phyloP scores from a whole-genome alignment of 2,113 vertebrate species.

The Sula dactylatra region DNA sequence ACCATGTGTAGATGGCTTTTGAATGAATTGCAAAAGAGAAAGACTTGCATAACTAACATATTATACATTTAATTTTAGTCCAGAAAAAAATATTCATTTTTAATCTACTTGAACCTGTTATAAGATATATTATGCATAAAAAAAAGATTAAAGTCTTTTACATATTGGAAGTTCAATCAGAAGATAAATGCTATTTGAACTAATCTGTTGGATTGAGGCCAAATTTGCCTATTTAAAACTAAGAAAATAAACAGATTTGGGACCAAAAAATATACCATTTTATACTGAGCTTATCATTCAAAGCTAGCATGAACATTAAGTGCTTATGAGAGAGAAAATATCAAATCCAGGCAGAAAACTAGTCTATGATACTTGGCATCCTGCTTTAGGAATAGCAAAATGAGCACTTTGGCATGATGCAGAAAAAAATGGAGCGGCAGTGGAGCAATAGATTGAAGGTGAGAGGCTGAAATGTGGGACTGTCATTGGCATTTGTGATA shows the following conservation, averaged over 20 bases:
- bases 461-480: neutral
- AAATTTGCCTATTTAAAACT: neutral
- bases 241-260: neutral
- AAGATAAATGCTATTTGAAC: neutral
- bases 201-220: neutral
- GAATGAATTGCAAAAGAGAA: neutral
- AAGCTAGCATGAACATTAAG: neutral
- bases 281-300: neutral
- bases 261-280: neutral
- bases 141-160: neutral
- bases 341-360: neutral
- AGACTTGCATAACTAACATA: neutral
- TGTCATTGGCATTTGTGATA: neutral
- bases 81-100: neutral
- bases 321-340: neutral
- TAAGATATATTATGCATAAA: neutral
- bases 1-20: neutral
- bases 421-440: neutral
- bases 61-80: neutral
- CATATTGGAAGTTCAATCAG: neutral
- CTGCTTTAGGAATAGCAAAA: neutral
- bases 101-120: neutral
- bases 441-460: neutral
- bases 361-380: neutral
- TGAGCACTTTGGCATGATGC: neutral